phyloP scores from a whole-genome alignment of 2,888 invertebrate genomes.

The Rosalia funebris region DNA sequence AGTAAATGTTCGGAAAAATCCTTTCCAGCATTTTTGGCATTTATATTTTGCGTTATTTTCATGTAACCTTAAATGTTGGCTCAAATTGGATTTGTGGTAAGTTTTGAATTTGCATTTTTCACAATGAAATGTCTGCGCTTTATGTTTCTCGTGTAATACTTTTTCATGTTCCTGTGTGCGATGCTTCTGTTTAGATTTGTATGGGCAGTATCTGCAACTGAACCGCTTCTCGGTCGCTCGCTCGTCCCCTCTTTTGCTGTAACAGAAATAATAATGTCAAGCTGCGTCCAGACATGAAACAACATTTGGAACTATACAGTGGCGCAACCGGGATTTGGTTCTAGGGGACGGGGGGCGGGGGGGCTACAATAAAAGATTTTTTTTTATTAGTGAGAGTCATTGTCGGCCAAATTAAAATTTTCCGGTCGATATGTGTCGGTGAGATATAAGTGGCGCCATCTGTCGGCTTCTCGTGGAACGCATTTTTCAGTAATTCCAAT shows the following conservation, averaged over 20 bases:
- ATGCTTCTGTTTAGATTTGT: not conserved
- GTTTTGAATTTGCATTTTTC: constrained; percentile 14
- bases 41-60: not conserved
- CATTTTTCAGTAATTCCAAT: no score
- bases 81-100: not conserved
- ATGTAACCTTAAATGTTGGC: constrained; percentile 6
- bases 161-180: not conserved
- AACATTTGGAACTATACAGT: no score
- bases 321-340: no score
- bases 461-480: no score
- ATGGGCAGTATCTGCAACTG: not conserved
- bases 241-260: not conserved
- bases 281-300: not conserved
- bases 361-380: no score
- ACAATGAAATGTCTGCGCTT: not conserved
- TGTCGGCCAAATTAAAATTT: not conserved
- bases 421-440: no score
- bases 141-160: constrained; percentile 10
- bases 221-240: not conserved
- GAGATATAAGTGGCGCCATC: no score
- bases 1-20: not conserved
- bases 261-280: not conserved
- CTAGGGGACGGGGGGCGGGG: no score
- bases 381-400: no score
- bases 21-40: not conserved